Evolutionary conservation across 2,888 invertebrate species (phyloP).

Genomic region (Scaeva pyrastri): DNA sequence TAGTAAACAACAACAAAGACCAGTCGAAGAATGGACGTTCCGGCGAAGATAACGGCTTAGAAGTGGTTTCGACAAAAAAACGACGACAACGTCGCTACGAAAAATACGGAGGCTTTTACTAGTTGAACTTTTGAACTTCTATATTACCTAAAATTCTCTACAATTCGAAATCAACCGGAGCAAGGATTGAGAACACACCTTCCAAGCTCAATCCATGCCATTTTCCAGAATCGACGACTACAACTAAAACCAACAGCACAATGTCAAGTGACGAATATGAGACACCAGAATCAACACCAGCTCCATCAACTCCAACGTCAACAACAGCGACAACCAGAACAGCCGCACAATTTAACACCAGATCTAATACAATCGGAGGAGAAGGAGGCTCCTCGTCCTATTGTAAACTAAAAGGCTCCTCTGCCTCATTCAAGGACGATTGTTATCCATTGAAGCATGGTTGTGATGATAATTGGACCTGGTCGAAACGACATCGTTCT

Average conservation of each 20-base stretch:
- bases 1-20: slow-evolving; percentile 12
- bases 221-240: neutral
- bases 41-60: slow-evolving; percentile 33
- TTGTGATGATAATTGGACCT: slow-evolving; percentile 88
- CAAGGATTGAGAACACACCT: neutral
- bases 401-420: slow-evolving; percentile 51
- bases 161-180: neutral
- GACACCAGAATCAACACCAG: slow-evolving; percentile 70
- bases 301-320: slow-evolving; percentile 68
- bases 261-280: slow-evolving; percentile 73
- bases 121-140: neutral
- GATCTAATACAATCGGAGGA: slow-evolving; percentile 46
- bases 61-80: slow-evolving; percentile 25
- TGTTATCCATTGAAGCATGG: slow-evolving; percentile 82
- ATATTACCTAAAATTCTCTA: neutral
- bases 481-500: slow-evolving; percentile 86
- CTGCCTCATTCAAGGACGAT: slow-evolving; percentile 66
- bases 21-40: neutral
- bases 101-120: slow-evolving; percentile 24
- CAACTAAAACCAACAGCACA: slow-evolving; percentile 6
- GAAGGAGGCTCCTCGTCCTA: neutral
- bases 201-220: neutral
- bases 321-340: slow-evolving; percentile 41
- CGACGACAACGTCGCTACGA: slow-evolving; percentile 56
- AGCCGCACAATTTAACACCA: slow-evolving; percentile 54